Conservation (phyloP, 2,113 vertebrate species). For the Macquaria australasica region DNA sequence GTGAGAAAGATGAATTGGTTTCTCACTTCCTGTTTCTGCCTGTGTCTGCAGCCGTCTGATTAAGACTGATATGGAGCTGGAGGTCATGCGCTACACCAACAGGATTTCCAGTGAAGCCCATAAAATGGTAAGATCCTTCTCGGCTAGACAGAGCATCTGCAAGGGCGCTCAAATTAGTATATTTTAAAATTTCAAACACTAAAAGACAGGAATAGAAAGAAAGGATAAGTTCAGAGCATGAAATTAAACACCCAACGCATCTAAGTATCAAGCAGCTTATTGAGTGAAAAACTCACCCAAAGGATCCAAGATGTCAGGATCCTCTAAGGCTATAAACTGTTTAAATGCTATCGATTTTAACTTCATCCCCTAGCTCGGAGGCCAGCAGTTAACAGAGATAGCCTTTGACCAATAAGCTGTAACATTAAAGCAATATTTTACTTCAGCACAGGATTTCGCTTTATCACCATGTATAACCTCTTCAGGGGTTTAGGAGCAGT, state of each 20-base stretch:
- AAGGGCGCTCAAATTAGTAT: neutral
- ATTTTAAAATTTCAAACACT: neutral
- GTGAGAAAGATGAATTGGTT: neutral
- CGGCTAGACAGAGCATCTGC: neutral
- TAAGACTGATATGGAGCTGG: constrained; percentile 98
- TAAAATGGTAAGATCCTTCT: constrained; percentile 88
- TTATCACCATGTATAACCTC: constrained; percentile 18
- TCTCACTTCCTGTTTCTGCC: constrained; percentile 24
- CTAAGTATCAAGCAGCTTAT: constrained; percentile 4
- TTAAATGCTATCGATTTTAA: constrained; percentile 44
- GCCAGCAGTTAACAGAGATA: constrained; percentile 19
- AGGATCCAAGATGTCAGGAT: constrained; percentile 22
- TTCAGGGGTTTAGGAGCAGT: constrained; percentile 19
- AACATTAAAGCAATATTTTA: constrained; percentile 47
- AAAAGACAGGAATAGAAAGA: neutral
- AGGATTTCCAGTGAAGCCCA: constrained; percentile 97
- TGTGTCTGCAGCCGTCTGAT: constrained; percentile 88
- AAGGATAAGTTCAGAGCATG: neutral
- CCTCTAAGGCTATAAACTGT: constrained; percentile 26
- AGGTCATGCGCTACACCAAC: constrained; percentile 97
- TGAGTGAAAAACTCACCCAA: constrained; percentile 23
- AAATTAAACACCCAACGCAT: constrained; percentile 24
- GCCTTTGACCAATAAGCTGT: constrained; percentile 48
- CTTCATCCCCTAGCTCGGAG: constrained; percentile 37
- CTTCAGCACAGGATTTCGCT: constrained; percentile 21